Conservation (phyloP, 2,888 invertebrate genomes). For the Stenoptilia bipunctidactyla region DNA sequence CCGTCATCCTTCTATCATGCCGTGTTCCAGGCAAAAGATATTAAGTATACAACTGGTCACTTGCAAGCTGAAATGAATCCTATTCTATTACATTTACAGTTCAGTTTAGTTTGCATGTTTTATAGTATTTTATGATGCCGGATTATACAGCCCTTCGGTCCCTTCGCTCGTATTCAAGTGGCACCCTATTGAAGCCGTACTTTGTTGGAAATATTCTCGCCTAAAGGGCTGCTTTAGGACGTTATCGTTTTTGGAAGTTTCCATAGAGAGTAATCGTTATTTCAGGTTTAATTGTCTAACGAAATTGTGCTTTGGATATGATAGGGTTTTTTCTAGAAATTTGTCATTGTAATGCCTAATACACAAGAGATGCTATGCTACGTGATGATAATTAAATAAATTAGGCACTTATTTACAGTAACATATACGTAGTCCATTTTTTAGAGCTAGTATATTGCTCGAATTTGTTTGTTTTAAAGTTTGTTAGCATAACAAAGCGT, state of each 20-base stretch:
- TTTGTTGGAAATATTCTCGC: constrained; percentile 26
- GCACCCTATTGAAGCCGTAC: constrained; percentile 37
- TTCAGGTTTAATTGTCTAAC: background rate
- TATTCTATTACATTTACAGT: no score
- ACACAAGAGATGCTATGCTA: no score
- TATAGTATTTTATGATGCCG: background rate
- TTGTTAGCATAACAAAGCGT: no score
- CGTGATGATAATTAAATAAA: no score
- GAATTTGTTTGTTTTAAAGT: no score
- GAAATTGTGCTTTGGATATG: background rate
- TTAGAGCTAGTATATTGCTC: no score
- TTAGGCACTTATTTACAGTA: no score
- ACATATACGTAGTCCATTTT: no score
- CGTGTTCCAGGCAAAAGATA: background rate
- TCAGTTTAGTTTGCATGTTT: no score
- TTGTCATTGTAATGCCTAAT: no score
- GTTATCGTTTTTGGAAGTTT: background rate
- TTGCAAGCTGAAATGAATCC: no score
- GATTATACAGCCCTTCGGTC: background rate
- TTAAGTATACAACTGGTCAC: background rate
- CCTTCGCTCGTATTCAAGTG: constrained; percentile 22
- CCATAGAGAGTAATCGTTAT: background rate
- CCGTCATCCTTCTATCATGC: background rate
- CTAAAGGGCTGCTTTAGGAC: constrained; percentile 17
- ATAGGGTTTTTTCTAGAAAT: no score